These are phyloP conservation scores for Anastrepha obliqua DNA, from an alignment of 1,140 invertebrate species.

Conservation along the genomic window DNA sequence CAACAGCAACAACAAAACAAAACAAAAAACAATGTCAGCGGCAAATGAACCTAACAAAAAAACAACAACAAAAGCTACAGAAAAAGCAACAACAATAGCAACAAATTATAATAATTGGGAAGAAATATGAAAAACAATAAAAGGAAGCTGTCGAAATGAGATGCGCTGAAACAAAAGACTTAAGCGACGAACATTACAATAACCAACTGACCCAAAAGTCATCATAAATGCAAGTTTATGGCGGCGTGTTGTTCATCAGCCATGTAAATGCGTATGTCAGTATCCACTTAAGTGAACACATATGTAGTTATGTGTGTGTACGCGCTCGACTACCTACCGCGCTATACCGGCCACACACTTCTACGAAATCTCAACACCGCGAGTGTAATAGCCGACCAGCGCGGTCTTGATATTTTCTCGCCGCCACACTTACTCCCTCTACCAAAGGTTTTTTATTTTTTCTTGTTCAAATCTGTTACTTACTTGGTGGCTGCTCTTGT, in stretches of 20 bases:
- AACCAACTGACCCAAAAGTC: conserved; percentile 55
- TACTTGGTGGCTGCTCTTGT: neutral
- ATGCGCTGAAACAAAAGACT: conserved; percentile 41
- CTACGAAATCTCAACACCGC: conserved; percentile 56
- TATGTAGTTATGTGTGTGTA: neutral
- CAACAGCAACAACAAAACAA: neutral
- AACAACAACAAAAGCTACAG: neutral
- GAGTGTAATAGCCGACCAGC: conserved; percentile 5
- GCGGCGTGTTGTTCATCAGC: conserved; percentile 30
- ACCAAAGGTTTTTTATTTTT: neutral
- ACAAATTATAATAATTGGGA: neutral
- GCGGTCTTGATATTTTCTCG: neutral
- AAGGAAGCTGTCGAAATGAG: conserved; percentile 40
- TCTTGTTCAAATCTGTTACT: conserved; percentile 28
- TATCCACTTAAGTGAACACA: neutral
- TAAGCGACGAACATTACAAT: neutral
- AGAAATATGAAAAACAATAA: conserved; percentile 25
- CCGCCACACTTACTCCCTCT: conserved; percentile 8
- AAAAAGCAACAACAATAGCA: neutral
- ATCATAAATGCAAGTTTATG: conserved; percentile 57
- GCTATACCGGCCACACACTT: conserved; percentile 56
- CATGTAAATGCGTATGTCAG: conserved; percentile 22
- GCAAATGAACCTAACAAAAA: neutral
- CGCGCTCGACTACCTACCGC: conserved; percentile 54
- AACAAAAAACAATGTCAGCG: neutral